These are phyloP conservation scores for Myodes glareolus DNA, from an alignment of 2,113 vertebrate genomes.

Conservation along the genomic window DNA sequence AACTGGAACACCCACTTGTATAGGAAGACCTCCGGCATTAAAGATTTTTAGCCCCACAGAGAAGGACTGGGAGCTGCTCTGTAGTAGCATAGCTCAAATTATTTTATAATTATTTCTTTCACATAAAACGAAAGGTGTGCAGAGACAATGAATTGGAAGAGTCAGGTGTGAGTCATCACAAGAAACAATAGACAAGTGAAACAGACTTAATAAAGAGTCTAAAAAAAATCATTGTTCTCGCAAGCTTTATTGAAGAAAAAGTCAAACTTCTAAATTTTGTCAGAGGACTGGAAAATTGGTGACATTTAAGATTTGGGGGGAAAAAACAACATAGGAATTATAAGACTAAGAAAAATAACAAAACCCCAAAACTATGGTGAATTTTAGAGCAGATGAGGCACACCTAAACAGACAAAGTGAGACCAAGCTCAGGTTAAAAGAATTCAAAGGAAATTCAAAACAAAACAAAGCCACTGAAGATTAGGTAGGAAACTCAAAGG, in stretches of 20 bases:
- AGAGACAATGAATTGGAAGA: background rate
- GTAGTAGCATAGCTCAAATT: background rate
- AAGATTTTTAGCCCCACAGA: background rate
- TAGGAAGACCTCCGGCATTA: background rate
- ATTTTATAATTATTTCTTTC: constrained; percentile 35
- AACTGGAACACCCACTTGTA: background rate
- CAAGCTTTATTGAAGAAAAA: constrained; percentile 6
- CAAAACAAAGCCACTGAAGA: background rate
- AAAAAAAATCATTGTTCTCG: background rate
- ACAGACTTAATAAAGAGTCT: background rate
- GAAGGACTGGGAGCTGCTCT: background rate
- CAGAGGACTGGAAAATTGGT: constrained; percentile 14
- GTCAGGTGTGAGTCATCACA: background rate
- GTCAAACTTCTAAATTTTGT: constrained; percentile 49
- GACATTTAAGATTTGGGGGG: constrained; percentile 24
- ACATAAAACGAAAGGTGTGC: background rate
- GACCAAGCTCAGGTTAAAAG: background rate
- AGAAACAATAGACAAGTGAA: constrained; percentile 23
- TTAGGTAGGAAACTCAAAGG: background rate
- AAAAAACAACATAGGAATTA: background rate
- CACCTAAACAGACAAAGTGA: background rate
- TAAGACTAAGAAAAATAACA: background rate
- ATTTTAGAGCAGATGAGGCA: background rate
- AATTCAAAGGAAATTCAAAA: background rate
- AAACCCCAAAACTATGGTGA: background rate